phyloP scores from a whole-genome alignment of 92 coral and sea anemone species.

The Zoanthus sociatus region DNA sequence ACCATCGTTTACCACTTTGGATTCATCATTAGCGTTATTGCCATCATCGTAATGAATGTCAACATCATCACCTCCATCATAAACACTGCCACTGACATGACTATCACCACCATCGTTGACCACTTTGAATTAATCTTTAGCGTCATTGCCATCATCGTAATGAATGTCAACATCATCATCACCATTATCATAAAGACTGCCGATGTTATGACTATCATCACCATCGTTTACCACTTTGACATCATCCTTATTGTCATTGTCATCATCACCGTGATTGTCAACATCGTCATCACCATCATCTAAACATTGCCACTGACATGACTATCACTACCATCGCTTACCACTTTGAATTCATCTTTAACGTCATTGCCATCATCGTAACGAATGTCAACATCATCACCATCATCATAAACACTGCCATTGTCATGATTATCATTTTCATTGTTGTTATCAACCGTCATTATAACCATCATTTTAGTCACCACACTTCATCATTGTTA shows the following conservation, averaged over 20 bases:
- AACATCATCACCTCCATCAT: not conserved
- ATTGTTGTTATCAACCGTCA: too few species aligned
- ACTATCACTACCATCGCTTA: too few species aligned
- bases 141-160: too few species aligned
- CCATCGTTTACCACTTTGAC: not conserved
- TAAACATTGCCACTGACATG: not conserved
- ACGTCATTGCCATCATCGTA: not conserved
- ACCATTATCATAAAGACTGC: constrained; percentile 4
- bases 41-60: not conserved
- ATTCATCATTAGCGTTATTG: too few species aligned
- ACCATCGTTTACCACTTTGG: not conserved
- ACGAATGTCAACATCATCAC: not conserved
- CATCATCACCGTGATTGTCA: not conserved
- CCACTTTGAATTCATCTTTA: not conserved
- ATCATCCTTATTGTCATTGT: too few species aligned
- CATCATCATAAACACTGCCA: constrained; percentile 23
- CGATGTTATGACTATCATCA: too few species aligned
- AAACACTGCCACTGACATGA: not conserved
- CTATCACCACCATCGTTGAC: not conserved
- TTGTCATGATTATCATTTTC: not conserved
- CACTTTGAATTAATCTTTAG: too few species aligned
- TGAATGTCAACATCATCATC: too few species aligned
- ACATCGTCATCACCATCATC: not conserved
- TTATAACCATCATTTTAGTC: too few species aligned
- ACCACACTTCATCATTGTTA: too few species aligned